Base-by-base conservation (phyloP, 2,113 vertebrate genomes). In the Pithys albifrons region DNA sequence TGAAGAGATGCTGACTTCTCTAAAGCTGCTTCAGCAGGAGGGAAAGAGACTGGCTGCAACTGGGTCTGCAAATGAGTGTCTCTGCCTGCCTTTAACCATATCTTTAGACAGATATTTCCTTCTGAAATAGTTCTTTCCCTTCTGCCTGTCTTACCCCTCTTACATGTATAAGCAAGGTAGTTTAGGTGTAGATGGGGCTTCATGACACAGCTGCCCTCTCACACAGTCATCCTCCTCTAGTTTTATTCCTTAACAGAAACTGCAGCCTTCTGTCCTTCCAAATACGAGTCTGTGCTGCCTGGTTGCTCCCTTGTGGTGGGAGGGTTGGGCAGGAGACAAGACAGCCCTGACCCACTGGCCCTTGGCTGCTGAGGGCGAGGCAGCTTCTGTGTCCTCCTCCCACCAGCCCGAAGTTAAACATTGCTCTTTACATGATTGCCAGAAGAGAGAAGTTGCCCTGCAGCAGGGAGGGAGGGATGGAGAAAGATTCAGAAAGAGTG, bases 351-450 rank as follows among this genome's bases (percentile, higher is more conserved):
- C 43, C 24, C 25, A 23, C 48, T 39, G 31, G 23, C 37, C 22
- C 8, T 61, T 84, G 29, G n/a, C 65, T 74, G 1, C 55, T 59
- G 43, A 62, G 43, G 7, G 2, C 0, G 0, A 57, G n/a, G 7
- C 28, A 75, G 37, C 52, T 82, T 62, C 54, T 76, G 24, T 49
- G 25, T 94, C 59, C 23, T 86, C 35, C 73, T 85, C 65, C 64
- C 19, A 23, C 33, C 41, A 70, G 37, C 46, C 70, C 31, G 17
- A 12, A 84, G 55, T 70, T 57, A 61, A 92, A 69, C n/a, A 3
- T 24, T 61, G 18, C 41, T 73, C 59, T 71, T 58, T 27, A n/a
- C 25, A 0, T 1, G 1, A 27, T 37, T 85, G 28, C 80, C 65
- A 67, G 51, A 52, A 95, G 27, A 45, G 31, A 37, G 14, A 54